These are phyloP conservation scores for Spea bombifrons DNA, from an alignment of 2,113 vertebrate species.

Conservation along the genomic window DNA sequence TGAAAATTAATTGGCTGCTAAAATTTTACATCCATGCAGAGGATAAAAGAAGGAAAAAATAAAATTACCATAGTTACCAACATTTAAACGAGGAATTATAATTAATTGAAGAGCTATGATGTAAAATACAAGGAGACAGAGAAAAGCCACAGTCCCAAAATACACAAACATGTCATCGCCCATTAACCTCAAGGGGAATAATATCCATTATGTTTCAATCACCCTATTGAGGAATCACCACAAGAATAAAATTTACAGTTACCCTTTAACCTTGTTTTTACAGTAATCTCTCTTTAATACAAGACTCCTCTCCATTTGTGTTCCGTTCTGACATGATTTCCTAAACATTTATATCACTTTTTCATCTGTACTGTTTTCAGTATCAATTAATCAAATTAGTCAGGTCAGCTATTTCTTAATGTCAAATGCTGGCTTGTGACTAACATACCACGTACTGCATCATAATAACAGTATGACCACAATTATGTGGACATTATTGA, in stretches of 20 bases:
- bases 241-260: constrained; percentile 35
- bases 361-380: constrained; percentile 12
- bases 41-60: constrained; percentile 8
- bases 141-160: constrained; percentile 38
- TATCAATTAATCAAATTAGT: neutral
- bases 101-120: constrained; percentile 19
- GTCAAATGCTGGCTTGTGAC: no score
- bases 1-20: constrained; percentile 30
- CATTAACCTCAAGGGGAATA: constrained; percentile 40
- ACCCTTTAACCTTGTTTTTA: constrained; percentile 20
- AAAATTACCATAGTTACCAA: neutral
- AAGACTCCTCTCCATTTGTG: constrained; percentile 13
- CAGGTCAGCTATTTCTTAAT: no score
- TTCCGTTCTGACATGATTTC: constrained; percentile 7
- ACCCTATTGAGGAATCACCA: constrained; percentile 31
- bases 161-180: constrained; percentile 36
- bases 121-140: constrained; percentile 30
- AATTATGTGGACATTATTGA: no score
- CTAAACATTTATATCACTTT: constrained; percentile 23
- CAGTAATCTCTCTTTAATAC: constrained; percentile 18
- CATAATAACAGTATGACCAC: no score
- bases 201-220: constrained; percentile 43
- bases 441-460: no score
- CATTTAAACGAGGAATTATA: neutral
- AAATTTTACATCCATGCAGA: constrained; percentile 13